Evolutionary conservation across 2,888 invertebrate species (phyloP).

Genomic region (Microplitis deprimator): DNA sequence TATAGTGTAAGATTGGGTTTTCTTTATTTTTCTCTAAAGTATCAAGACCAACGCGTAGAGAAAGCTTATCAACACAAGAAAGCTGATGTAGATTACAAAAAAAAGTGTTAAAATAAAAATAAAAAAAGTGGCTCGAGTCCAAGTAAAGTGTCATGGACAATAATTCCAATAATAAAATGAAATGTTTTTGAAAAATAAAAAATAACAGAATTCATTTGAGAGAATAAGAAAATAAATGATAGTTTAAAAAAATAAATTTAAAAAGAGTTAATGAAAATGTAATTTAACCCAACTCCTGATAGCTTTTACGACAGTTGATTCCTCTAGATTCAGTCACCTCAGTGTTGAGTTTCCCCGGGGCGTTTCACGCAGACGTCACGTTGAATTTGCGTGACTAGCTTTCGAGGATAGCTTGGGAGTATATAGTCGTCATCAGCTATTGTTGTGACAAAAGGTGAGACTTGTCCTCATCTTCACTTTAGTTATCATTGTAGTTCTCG

Average conservation of each 20-base stretch:
- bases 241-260: too few relatives aligned
- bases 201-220: too few relatives aligned
- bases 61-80: background rate
- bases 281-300: background rate
- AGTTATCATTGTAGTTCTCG: background rate
- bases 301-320: slow-evolving; percentile 6
- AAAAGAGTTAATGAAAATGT: background rate
- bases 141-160: background rate
- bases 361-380: slow-evolving; percentile 42
- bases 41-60: background rate
- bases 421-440: slow-evolving; percentile 28
- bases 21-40: background rate
- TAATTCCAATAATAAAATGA: background rate
- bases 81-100: slow-evolving; percentile 15
- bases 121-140: slow-evolving; percentile 3
- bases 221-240: too few relatives aligned
- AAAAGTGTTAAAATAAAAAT: slow-evolving; percentile 7
- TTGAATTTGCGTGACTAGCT: slow-evolving; percentile 49
- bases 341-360: slow-evolving; percentile 10
- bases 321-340: background rate
- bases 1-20: background rate
- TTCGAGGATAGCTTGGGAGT: background rate
- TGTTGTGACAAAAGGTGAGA: slow-evolving; percentile 17
- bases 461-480: background rate
- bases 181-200: background rate